phyloP scores from a whole-genome alignment of 2,797 vertebrate genomes.

The Mormyrops attenuatus region DNA sequence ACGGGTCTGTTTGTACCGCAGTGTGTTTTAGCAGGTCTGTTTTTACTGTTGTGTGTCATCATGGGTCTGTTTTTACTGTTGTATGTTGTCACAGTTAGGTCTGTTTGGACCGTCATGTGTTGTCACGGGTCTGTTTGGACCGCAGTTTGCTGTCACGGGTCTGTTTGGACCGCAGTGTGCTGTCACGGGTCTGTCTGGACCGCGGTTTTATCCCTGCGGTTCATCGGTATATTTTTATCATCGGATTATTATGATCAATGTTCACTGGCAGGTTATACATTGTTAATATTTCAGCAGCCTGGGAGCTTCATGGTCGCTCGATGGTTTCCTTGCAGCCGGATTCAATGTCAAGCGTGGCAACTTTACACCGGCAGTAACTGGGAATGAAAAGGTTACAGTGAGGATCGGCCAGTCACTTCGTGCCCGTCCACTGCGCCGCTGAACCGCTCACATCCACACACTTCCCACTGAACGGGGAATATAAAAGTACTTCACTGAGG shows the following conservation, averaged over 20 bases:
- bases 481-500: neutral
- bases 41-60: neutral
- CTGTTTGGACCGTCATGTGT: neutral
- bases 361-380: neutral
- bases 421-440: neutral
- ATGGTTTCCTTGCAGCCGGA: neutral
- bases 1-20: neutral
- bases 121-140: neutral
- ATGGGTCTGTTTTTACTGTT: neutral
- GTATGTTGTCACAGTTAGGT: no score
- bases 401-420: neutral
- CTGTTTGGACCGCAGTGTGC: neutral
- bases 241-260: neutral
- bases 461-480: neutral
- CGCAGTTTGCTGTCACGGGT: neutral
- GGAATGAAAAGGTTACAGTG: neutral
- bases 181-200: neutral
- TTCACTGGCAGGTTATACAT: neutral
- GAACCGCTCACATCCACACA: neutral
- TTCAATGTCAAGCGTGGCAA: conserved; percentile 1
- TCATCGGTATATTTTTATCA: neutral
- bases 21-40: neutral
- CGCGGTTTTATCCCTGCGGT: neutral
- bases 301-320: neutral
- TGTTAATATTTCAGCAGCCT: conserved; percentile 4